phyloP scores from a whole-genome alignment of 2,888 invertebrate species.

The Brenthis daphne region DNA sequence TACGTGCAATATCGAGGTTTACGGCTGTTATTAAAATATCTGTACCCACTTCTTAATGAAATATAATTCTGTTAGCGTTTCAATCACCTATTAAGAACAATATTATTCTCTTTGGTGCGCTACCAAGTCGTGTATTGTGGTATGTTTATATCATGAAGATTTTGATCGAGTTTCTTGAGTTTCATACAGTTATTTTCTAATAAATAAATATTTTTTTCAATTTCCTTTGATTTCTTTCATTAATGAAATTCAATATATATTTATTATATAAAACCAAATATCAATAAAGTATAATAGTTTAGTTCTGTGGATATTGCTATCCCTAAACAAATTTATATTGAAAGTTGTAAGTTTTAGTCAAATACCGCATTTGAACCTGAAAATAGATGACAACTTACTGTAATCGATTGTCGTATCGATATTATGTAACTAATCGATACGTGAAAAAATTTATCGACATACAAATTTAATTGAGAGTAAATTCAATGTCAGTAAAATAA shows the following conservation, averaged over 20 bases:
- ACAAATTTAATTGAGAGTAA: slow-evolving; percentile 21
- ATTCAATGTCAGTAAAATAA: slow-evolving; percentile 41
- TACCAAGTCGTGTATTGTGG: not conserved
- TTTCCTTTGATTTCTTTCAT: too few relatives aligned
- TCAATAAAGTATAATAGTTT: not conserved
- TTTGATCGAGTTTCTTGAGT: too few relatives aligned
- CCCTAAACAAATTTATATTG: not conserved
- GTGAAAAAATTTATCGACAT: slow-evolving; percentile 35
- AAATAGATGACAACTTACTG: not conserved
- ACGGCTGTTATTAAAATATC: slow-evolving; percentile 44
- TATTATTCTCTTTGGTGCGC: slow-evolving; percentile 1
- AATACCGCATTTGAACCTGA: not conserved
- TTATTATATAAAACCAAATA: not conserved
- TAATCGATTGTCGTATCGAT: slow-evolving; percentile 3
- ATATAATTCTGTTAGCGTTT: slow-evolving; percentile 27
- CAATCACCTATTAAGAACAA: slow-evolving; percentile 15
- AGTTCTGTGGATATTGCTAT: not conserved
- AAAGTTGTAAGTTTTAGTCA: not conserved
- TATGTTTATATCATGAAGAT: too few relatives aligned
- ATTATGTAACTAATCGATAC: slow-evolving; percentile 20
- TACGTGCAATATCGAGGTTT: slow-evolving; percentile 60
- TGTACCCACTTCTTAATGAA: slow-evolving; percentile 31
- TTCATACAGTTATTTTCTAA: not conserved
- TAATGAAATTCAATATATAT: not conserved
- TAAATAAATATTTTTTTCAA: not conserved